Percentiles rank a stretch among this genome's conserved stretches.
phyloP scores from a whole-genome alignment of 2,888 invertebrate species.

The Phortica magna region DNA sequence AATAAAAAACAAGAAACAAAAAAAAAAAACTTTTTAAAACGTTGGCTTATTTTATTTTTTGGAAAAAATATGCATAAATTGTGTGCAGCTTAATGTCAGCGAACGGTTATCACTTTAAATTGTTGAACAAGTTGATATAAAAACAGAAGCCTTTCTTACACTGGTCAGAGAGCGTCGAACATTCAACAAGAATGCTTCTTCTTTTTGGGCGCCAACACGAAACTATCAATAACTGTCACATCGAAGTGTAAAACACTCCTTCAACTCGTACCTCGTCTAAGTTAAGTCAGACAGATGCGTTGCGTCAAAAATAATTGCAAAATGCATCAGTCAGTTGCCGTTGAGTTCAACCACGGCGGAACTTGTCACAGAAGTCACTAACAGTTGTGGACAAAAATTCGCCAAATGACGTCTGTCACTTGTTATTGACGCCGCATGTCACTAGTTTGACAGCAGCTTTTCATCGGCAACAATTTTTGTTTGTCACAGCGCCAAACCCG shows the following conservation, averaged over 20 bases:
- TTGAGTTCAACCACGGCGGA: neutral
- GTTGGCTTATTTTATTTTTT: neutral
- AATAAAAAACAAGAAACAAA: neutral
- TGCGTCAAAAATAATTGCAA: conserved; percentile 70
- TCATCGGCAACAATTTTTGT: neutral
- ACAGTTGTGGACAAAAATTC: neutral
- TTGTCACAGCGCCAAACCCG: neutral
- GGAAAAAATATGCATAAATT: neutral
- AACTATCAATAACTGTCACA: neutral
- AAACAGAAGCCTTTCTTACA: no score
- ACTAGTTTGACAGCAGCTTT: conserved; percentile 4
- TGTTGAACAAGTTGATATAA: neutral
- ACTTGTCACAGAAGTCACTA: neutral
- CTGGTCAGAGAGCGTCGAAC: no score
- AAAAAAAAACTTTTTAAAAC: neutral
- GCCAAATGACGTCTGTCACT: conserved; percentile 2
- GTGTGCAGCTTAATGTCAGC: neutral
- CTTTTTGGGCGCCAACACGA: neutral
- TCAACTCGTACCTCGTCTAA: neutral
- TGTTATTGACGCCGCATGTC: conserved; percentile 13
- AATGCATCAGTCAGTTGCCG: conserved; percentile 67
- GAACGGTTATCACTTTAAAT: neutral
- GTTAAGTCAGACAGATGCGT: conserved; percentile 11
- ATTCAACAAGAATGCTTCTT: no score
- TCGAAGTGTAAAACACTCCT: neutral